phyloP scores from a whole-genome alignment of 1,140 invertebrate genomes.

The Asbolus verrucosus region DNA sequence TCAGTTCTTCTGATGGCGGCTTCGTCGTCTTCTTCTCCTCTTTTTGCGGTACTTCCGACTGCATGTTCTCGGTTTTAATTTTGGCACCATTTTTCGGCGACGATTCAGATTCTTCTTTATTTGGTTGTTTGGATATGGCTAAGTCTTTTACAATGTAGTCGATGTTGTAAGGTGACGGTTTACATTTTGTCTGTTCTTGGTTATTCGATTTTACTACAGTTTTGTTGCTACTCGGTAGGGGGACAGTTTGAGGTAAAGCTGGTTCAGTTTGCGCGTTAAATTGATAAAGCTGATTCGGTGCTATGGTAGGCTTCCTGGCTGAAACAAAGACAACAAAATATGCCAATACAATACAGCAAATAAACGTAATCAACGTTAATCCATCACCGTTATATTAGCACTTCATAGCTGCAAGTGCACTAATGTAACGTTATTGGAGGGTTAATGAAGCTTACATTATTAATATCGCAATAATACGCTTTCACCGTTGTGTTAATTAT shows the following conservation, averaged over 20 bases:
- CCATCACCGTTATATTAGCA: too few relatives aligned
- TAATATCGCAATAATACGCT: too few relatives aligned
- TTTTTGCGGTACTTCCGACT: not conserved
- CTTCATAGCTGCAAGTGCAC: too few relatives aligned
- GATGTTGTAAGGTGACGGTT: constrained; percentile 44
- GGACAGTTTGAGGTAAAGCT: constrained; percentile 16
- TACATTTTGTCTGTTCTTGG: constrained; percentile 20
- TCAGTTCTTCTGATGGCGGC: too few relatives aligned
- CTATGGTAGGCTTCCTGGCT: constrained; percentile 62
- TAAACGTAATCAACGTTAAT: not conserved
- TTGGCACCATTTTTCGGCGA: constrained; percentile 12
- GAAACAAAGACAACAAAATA: constrained; percentile 60
- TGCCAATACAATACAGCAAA: constrained; percentile 41
- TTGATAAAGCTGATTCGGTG: constrained; percentile 48
- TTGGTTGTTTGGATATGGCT: not conserved
- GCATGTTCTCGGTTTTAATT: not conserved
- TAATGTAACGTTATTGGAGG: too few relatives aligned
- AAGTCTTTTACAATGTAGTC: constrained; percentile 47
- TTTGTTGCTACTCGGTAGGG: constrained; percentile 15
- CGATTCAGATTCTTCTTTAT: constrained; percentile 13
- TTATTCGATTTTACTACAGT: constrained; percentile 17
- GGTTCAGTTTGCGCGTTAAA: constrained; percentile 24
- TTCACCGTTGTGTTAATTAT: too few relatives aligned
- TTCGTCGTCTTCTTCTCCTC: not conserved
- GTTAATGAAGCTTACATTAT: too few relatives aligned